phyloP scores from a whole-genome alignment of 2,113 vertebrate genomes.

The Bettongia penicillata region DNA sequence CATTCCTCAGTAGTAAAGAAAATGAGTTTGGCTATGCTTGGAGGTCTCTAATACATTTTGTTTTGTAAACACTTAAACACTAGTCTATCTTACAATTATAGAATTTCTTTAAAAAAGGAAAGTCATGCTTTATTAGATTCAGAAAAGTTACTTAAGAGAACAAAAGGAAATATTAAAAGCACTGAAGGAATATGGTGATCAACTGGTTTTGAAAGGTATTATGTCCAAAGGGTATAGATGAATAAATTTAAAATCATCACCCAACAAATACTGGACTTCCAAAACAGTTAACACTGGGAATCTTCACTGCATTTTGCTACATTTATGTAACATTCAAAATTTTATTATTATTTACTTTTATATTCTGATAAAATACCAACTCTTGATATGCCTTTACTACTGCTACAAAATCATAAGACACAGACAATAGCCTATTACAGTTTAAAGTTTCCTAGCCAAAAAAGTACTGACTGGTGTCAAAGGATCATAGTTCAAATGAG shows the following conservation, averaged over 20 bases:
- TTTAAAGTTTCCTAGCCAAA: neutral
- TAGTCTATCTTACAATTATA: neutral
- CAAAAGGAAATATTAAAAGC: conserved; percentile 30
- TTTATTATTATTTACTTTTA: neutral
- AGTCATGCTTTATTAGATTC: neutral
- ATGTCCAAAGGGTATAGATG: conserved; percentile 60
- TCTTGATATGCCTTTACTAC: neutral
- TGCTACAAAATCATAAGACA: too few species aligned
- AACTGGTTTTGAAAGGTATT: conserved; percentile 64
- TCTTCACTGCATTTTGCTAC: neutral
- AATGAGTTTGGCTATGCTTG: neutral
- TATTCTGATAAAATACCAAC: neutral
- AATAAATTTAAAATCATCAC: conserved; percentile 60
- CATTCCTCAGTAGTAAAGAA: neutral
- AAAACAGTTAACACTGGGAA: neutral
- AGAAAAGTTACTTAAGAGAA: conserved; percentile 46
- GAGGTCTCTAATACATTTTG: neutral
- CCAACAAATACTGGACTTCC: neutral
- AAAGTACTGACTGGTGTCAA: neutral
- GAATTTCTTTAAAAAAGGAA: neutral
- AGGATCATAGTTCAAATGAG: neutral
- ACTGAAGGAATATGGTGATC: conserved; percentile 69
- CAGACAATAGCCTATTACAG: neutral
- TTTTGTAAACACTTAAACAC: neutral
- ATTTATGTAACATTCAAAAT: neutral